Percentiles rank a stretch among this genome's conserved stretches.
Evolutionary conservation across 2,888 invertebrate species (phyloP).

Genomic region (Microctonus aethiopoides): DNA sequence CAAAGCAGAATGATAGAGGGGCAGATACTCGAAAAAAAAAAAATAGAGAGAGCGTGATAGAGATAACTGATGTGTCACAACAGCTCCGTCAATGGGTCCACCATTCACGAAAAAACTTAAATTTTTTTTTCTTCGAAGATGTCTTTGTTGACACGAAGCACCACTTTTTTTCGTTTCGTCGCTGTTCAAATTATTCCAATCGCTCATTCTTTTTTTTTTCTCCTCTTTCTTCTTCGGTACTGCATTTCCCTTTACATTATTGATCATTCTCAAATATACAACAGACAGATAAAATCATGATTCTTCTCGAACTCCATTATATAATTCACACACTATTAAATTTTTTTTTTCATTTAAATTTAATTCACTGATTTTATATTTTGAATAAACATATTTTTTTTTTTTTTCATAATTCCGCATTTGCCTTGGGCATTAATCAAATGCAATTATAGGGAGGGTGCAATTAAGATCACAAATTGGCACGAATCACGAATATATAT

Average conservation of each 20-base stretch:
- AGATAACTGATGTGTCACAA: constrained; percentile 41
- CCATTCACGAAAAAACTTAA: constrained; percentile 22
- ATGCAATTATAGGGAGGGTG: constrained; percentile 28
- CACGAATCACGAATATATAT: constrained; percentile 42
- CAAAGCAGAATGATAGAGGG: constrained; percentile 42
- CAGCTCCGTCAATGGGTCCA: constrained; percentile 49
- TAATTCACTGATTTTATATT: not conserved
- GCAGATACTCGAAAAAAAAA: not conserved
- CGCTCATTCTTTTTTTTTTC: constrained; percentile 23
- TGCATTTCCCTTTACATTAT: not conserved
- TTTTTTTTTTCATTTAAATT: constrained; percentile 33
- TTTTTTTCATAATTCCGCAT: not conserved
- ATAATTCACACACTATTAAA: constrained; percentile 24
- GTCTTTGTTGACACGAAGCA: constrained; percentile 9
- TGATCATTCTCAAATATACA: not conserved
- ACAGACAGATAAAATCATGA: not conserved
- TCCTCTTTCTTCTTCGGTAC: too few relatives aligned
- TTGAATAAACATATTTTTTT: not conserved
- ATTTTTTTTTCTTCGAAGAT: not conserved
- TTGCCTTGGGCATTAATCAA: constrained; percentile 47
- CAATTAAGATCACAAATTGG: constrained; percentile 37
- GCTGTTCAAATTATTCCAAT: constrained; percentile 17
- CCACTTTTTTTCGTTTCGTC: not conserved
- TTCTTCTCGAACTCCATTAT: not conserved
- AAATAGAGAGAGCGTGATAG: constrained; percentile 46